These are phyloP conservation scores for Elaphurus davidianus DNA, from an alignment of 2,113 vertebrate species.

Conservation along the genomic window DNA sequence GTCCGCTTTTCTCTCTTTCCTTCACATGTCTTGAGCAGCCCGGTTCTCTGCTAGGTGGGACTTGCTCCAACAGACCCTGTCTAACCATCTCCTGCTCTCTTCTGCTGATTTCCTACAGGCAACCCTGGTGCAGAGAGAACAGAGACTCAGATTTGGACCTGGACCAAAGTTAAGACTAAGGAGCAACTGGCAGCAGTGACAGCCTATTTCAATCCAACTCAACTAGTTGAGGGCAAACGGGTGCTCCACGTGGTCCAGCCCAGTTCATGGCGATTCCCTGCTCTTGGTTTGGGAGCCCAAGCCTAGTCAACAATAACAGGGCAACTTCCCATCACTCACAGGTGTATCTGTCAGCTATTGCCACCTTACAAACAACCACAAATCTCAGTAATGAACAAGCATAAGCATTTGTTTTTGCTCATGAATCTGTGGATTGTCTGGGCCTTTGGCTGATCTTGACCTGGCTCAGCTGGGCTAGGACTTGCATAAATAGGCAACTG, in stretches of 20 bases:
- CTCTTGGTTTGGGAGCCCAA: background rate
- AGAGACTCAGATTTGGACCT: background rate
- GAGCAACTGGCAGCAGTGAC: background rate
- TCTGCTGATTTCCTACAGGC: background rate
- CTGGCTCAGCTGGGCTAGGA: background rate
- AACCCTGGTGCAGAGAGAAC: background rate
- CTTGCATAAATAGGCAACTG: too few relatives aligned
- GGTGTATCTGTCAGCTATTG: background rate
- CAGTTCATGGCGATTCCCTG: background rate
- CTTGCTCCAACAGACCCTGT: background rate
- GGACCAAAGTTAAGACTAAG: background rate
- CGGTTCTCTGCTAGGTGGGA: background rate
- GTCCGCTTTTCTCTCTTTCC: background rate
- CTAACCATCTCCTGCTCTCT: background rate
- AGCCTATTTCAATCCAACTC: background rate
- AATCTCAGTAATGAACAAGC: background rate
- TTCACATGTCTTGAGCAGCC: background rate
- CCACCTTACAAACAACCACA: background rate
- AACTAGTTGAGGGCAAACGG: background rate
- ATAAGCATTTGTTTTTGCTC: background rate
- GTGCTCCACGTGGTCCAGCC: too few relatives aligned
- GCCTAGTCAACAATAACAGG: background rate
- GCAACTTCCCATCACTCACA: background rate
- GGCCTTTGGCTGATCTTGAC: background rate
- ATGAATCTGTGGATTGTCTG: background rate